phyloP scores from a whole-genome alignment of 2,797 vertebrate genomes.

The Miichthys miiuy region DNA sequence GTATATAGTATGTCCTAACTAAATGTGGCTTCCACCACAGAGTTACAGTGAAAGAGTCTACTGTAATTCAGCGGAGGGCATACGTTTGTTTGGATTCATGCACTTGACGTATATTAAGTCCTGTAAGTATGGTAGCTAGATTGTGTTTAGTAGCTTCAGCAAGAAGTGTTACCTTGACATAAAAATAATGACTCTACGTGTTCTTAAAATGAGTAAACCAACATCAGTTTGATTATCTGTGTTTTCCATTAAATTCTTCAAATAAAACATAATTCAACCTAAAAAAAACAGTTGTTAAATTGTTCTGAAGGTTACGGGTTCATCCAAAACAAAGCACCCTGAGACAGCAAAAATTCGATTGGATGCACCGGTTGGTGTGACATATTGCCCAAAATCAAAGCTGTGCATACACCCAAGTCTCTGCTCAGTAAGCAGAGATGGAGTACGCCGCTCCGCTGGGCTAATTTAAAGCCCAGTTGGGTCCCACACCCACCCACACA shows the following conservation, averaged over 20 bases:
- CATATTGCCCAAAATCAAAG: slow-evolving; percentile 44
- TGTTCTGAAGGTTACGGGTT: slow-evolving; percentile 7
- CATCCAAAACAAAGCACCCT: slow-evolving; percentile 10
- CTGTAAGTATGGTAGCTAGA: too few species aligned
- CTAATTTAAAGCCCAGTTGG: slow-evolving; percentile 53
- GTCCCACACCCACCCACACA: slow-evolving; percentile 17
- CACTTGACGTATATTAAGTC: too few species aligned
- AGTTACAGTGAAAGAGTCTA: too few species aligned
- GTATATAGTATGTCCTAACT: too few species aligned
- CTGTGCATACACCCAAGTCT: not conserved
- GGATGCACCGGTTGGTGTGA: slow-evolving; percentile 37
- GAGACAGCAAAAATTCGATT: slow-evolving; percentile 1
- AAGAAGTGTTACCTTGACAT: too few species aligned
- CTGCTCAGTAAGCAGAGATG: slow-evolving; percentile 33
- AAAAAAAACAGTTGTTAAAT: not conserved
- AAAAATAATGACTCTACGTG: too few species aligned
- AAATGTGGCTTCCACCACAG: too few species aligned
- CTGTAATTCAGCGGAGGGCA: too few species aligned
- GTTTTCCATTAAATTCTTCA: not conserved
- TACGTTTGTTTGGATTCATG: too few species aligned
- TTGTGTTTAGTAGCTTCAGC: too few species aligned
- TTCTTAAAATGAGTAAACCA: too few species aligned
- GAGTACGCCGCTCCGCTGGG: slow-evolving; percentile 27
- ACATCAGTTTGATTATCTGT: not conserved
- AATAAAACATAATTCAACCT: not conserved